Conservation (phyloP, 1,140 invertebrate genomes). For the Brachionus calyciflorus region DNA sequence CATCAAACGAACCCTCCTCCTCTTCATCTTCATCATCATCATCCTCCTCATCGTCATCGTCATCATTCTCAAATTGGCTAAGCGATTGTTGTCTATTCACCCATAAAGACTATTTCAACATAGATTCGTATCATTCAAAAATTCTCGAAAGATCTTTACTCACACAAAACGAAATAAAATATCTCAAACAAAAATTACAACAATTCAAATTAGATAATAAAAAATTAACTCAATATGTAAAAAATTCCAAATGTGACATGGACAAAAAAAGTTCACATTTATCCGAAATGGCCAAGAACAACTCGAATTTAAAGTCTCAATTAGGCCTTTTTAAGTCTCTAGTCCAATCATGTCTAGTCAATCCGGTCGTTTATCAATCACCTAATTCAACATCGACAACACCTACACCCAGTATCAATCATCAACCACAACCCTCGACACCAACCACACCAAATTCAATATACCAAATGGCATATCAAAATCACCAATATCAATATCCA, state of each 20-base stretch:
- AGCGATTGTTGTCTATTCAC: constrained; percentile 8
- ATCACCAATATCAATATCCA: not conserved
- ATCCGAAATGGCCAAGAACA: not conserved
- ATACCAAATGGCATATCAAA: not conserved
- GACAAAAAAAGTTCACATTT: not conserved
- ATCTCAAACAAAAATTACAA: constrained; percentile 18
- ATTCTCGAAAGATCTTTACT: constrained; percentile 33
- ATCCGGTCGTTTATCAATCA: not conserved
- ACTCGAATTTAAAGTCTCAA: not conserved
- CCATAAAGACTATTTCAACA: constrained; percentile 15
- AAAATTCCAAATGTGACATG: constrained; percentile 22
- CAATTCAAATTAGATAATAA: constrained; percentile 37
- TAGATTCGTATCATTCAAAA: constrained; percentile 22
- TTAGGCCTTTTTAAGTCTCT: constrained; percentile 20
- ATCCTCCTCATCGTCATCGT: not conserved
- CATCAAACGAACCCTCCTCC: not conserved
- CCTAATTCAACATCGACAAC: not conserved
- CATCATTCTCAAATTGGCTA: not conserved
- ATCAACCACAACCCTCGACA: not conserved
- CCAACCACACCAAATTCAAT: not conserved
- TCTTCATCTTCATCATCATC: not conserved
- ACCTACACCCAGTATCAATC: not conserved
- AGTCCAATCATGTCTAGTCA: constrained; percentile 1
- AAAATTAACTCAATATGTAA: not conserved
- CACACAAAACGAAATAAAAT: constrained; percentile 14